These are phyloP conservation scores for Illadopsis cleaveri DNA, from an alignment of 2,113 vertebrate species.

Conservation along the genomic window DNA sequence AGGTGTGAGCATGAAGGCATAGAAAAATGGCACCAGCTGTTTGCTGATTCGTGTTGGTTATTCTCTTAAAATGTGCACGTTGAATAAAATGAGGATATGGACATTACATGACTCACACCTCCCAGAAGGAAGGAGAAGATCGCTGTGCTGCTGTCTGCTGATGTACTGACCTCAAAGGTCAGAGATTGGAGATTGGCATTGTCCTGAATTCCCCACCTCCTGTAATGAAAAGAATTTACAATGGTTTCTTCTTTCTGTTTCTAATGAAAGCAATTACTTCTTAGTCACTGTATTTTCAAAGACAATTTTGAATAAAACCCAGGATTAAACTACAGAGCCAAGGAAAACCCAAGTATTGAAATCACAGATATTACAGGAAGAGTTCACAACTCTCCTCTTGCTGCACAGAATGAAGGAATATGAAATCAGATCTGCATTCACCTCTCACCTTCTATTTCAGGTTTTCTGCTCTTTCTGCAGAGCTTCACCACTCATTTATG, in stretches of 20 bases:
- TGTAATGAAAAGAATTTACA: not conserved
- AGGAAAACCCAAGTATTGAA: not conserved
- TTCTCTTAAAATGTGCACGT: not conserved
- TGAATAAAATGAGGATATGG: not conserved
- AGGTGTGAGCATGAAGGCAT: not conserved
- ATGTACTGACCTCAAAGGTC: not conserved
- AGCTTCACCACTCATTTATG: not conserved
- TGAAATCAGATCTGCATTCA: not conserved
- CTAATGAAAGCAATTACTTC: not conserved
- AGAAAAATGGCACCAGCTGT: not conserved
- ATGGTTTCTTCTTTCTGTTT: not conserved
- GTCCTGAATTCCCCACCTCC: not conserved
- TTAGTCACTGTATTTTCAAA: not conserved
- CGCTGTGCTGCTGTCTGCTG: fast-evolving
- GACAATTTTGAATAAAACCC: not conserved
- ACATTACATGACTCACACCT: not conserved
- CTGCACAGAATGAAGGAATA: not conserved
- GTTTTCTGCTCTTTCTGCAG: not conserved
- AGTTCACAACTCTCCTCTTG: not conserved
- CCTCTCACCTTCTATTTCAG: not conserved
- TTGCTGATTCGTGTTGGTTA: not conserved
- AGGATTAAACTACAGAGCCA: not conserved
- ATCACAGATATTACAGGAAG: not conserved
- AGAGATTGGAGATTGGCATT: not conserved
- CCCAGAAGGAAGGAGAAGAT: not conserved